These are phyloP conservation scores for Allophyes oxyacanthae DNA, from an alignment of 2,888 invertebrate species.

Conservation along the genomic window DNA sequence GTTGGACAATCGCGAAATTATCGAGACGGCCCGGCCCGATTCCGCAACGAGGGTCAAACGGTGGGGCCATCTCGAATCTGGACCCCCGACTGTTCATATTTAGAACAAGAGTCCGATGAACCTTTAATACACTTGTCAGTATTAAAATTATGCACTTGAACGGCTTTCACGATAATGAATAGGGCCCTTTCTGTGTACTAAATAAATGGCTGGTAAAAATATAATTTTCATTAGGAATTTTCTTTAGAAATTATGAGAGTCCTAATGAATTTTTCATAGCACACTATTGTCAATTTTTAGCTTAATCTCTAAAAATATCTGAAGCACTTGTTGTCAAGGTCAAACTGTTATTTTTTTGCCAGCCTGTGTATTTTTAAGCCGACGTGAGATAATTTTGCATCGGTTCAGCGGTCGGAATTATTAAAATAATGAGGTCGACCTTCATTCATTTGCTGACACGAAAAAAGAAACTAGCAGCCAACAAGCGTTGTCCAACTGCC, in stretches of 20 bases:
- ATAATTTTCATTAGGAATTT: no score
- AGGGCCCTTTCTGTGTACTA: slow-evolving; percentile 27
- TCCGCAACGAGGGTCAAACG: slow-evolving; percentile 84
- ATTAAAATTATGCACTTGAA: slow-evolving; percentile 45
- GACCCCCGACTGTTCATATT: slow-evolving; percentile 69
- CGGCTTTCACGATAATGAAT: slow-evolving; percentile 28
- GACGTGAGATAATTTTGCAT: slow-evolving; percentile 56
- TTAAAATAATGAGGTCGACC: slow-evolving; percentile 79
- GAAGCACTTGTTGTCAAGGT: slow-evolving; percentile 42
- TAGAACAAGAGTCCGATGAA: slow-evolving; percentile 73
- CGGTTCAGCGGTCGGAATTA: slow-evolving; percentile 66
- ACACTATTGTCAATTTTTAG: no score
- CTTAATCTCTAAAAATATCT: slow-evolving; percentile 30
- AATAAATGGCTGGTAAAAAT: slow-evolving; percentile 3
- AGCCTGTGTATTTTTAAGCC: slow-evolving; percentile 45
- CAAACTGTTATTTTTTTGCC: slow-evolving; percentile 42
- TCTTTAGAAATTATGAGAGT: no score
- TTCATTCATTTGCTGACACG: slow-evolving; percentile 63
- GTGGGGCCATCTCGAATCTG: slow-evolving; percentile 82
- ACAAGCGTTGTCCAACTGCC: slow-evolving; percentile 68
- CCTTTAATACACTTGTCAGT: slow-evolving; percentile 47
- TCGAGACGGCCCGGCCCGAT: slow-evolving; percentile 69
- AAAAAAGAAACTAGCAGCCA: slow-evolving; percentile 58
- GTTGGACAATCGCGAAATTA: slow-evolving; percentile 81
- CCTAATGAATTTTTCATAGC: no score